A percentile compares a stretch with the other conserved stretches of the same genome.
Evolutionary conservation across 2,113 vertebrate species (phyloP).

Genomic region (Oryzias javanicus): DNA sequence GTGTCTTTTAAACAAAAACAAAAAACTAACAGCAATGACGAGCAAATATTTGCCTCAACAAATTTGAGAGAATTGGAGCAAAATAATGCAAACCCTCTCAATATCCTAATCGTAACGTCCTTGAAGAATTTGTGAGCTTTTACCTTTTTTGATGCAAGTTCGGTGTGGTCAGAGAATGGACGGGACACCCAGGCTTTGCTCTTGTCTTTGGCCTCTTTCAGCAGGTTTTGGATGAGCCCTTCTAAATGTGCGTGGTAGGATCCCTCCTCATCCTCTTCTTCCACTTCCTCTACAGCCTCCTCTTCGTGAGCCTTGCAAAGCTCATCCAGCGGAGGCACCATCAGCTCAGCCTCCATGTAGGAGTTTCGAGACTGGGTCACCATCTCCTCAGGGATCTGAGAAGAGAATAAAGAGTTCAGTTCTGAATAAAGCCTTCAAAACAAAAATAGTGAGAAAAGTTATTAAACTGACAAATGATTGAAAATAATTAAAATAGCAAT

Average conservation of each 20-base stretch:
- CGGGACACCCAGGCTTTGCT: conserved; percentile 90
- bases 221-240: conserved; percentile 82
- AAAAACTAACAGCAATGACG: too few species aligned
- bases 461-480: too few species aligned
- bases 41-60: too few species aligned
- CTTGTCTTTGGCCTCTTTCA: conserved; percentile 91
- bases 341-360: conserved; percentile 87
- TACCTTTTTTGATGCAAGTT: conserved; percentile 95
- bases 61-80: too few species aligned
- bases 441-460: neutral
- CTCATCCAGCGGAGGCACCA: conserved; percentile 85
- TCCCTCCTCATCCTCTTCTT: conserved; percentile 84
- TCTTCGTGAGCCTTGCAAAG: conserved; percentile 78
- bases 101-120: neutral
- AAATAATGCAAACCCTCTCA: neutral
- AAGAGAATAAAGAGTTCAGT: neutral
- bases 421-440: neutral
- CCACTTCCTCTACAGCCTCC: conserved; percentile 62
- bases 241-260: conserved; percentile 85
- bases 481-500: too few species aligned
- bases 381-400: conserved; percentile 91
- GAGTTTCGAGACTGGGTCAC: conserved; percentile 88
- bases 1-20: neutral
- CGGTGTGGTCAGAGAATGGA: conserved; percentile 80
- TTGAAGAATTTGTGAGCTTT: neutral